phyloP scores from a whole-genome alignment of 37 sponge, comb jelly and placozoan species.

The Oopsacas minuta region DNA sequence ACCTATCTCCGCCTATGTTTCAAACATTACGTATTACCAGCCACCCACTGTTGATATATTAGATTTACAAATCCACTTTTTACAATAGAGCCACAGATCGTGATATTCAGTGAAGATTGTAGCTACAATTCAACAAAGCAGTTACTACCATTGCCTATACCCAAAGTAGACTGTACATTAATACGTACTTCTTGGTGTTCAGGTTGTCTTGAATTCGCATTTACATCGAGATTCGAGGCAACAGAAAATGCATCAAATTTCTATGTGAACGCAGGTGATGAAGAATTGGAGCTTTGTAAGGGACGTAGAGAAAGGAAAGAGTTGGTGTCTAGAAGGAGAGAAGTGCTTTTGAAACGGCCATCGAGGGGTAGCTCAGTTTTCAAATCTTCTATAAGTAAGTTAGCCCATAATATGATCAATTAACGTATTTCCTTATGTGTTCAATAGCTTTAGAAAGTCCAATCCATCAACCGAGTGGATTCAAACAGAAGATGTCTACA shows the following conservation, averaged over 20 bases:
- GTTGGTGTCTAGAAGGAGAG: not conserved
- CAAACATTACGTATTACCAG: no score
- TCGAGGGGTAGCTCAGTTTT: not conserved
- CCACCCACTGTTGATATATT: no score
- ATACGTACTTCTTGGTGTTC: slow-evolving; percentile 10
- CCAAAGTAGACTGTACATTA: slow-evolving; percentile 6
- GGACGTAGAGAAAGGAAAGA: not conserved
- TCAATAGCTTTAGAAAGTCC: not conserved
- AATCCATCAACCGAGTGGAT: not conserved
- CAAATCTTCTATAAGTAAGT: not conserved
- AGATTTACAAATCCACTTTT: no score
- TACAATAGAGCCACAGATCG: not conserved
- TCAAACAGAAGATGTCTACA: not conserved
- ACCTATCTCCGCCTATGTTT: no score
- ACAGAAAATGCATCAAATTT: not conserved
- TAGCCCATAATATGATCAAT: not conserved
- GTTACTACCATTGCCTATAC: not conserved
- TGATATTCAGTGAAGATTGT: not conserved
- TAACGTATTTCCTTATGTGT: not conserved
- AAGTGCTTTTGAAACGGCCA: not conserved
- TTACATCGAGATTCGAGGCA: not conserved
- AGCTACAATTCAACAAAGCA: not conserved
- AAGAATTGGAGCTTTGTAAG: not conserved
- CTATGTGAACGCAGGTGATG: not conserved
- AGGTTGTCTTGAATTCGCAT: not conserved